These are phyloP conservation scores for Drosophila persimilis DNA, from an alignment of 1,140 invertebrate species.

Conservation along the genomic window DNA sequence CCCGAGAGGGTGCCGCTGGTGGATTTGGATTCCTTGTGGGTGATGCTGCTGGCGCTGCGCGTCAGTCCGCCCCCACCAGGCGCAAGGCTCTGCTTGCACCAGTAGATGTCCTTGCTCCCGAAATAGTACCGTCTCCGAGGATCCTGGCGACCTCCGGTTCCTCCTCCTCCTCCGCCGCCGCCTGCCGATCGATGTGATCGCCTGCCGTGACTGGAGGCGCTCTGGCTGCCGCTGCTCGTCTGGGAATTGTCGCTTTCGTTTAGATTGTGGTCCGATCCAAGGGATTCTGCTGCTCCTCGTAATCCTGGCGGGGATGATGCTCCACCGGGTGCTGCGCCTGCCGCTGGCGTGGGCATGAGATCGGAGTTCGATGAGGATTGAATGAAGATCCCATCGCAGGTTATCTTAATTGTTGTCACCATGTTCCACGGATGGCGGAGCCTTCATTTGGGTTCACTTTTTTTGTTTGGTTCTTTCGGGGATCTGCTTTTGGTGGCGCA, in stretches of 20 bases:
- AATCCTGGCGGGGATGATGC: conserved; percentile 3
- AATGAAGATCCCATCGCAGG: conserved; percentile 82
- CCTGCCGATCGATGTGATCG: conserved; percentile 29
- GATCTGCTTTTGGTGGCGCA: conserved; percentile 4
- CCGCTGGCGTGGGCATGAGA: conserved; percentile 60
- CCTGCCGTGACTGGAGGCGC: conserved; percentile 24
- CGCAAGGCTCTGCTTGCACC: conserved; percentile 72
- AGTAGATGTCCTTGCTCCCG: conserved; percentile 75
- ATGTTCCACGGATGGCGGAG: conserved; percentile 58
- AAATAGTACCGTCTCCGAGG: conserved; percentile 66
- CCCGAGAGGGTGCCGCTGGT: conserved; percentile 19
- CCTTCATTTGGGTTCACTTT: conserved; percentile 4
- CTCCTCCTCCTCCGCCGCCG: neutral
- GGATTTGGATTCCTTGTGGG: conserved; percentile 50
- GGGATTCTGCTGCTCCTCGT: no score
- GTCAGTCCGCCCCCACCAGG: conserved; percentile 10
- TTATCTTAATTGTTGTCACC: conserved; percentile 83
- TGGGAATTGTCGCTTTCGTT: conserved; percentile 71
- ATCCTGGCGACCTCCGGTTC: conserved; percentile 34
- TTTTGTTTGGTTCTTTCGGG: neutral
- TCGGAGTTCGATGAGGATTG: conserved; percentile 72
- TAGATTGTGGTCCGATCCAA: no score
- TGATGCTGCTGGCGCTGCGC: conserved; percentile 62
- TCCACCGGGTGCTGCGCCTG: conserved; percentile 5
- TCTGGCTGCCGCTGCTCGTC: conserved; percentile 62